Conservation (phyloP, 1,140 invertebrate genomes). For the Berghia stephanieae region DNA sequence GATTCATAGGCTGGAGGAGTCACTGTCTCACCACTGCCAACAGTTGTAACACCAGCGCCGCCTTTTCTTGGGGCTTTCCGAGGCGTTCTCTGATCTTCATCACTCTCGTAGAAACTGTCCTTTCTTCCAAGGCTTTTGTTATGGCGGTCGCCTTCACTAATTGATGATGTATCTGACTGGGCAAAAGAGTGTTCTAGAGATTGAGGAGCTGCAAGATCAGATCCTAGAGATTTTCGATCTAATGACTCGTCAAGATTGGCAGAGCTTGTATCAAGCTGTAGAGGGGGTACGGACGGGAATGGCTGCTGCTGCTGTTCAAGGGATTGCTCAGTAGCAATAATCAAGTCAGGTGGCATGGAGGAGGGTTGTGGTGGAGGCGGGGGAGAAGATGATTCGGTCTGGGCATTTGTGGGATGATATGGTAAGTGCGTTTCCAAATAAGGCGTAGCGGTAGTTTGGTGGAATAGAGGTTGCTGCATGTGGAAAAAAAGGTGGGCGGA, state of each 20-base stretch:
- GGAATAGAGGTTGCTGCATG: too few relatives aligned
- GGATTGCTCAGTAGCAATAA: not conserved
- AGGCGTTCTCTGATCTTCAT: constrained; percentile 45
- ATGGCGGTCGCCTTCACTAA: constrained; percentile 36
- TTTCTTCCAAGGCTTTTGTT: constrained; percentile 35
- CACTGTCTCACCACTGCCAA: constrained; percentile 29
- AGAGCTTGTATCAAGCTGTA: not conserved
- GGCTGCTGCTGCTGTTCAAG: not conserved
- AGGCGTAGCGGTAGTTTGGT: too few relatives aligned
- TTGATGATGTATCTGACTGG: constrained; percentile 30
- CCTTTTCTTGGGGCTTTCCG: constrained; percentile 31
- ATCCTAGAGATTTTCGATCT: constrained; percentile 27
- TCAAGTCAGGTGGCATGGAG: not conserved
- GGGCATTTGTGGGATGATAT: too few relatives aligned
- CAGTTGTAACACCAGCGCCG: too few relatives aligned
- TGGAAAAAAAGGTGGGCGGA: too few relatives aligned
- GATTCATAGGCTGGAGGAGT: constrained; percentile 42
- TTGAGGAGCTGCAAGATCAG: not conserved
- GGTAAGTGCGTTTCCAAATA: too few relatives aligned
- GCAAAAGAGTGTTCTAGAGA: constrained; percentile 11
- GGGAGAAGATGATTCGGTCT: not conserved
- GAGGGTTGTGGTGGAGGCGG: not conserved
- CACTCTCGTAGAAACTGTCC: constrained; percentile 62
- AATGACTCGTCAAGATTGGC: not conserved
- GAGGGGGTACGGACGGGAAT: not conserved